Base-by-base conservation (phyloP, 2,113 vertebrate species). In the Anguilla rostrata region DNA sequence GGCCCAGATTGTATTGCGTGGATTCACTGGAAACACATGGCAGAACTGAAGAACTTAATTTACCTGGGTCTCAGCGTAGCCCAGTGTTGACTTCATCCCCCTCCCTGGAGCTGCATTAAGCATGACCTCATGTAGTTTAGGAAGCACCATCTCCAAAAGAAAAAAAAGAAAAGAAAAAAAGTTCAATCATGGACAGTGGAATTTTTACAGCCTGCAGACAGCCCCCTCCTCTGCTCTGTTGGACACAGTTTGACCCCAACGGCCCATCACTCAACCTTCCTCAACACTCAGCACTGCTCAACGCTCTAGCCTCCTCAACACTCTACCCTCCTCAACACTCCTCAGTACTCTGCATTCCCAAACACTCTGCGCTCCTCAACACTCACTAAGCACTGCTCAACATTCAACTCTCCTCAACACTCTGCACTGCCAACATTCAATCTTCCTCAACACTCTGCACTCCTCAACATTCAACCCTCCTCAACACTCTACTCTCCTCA, bases 41-140 rank as follows among this genome's bases (percentile, higher is more conserved):
- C 90, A 92, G 93, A 93, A 91, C 90, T 92, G 92, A 93, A 94
- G 91, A 92, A 81, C 89, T 86, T 92, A 93, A 96, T 94, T 94
- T 94, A 89, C 89, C 94, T 91, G 90, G 89, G 91, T 91, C 91
- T 92, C 92, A 90, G 89, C 91, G 92, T 90, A 91, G 93, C 92
- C 92, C 66, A 16, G 43, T 11, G 71, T 29, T 22, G 71, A 34
- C 71, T 75, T 75, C n/a, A 34, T 75, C 71, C 2, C 34, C 22
- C 60, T 66, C 60, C 22, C 9, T 29, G 11, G 71, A 34, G 71
- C n/a, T 75, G 71, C 26, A n/a, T 75, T 75, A 75, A 5, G 18
- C 60, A 63, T 63, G 60, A 63, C 18, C 60, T 63, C 71, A 75
- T 34, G 11, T 26, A 75, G 9, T 75, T 29, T 29, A 75, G n/a